Evolutionary conservation across 2,113 vertebrate genomes (phyloP), one percentile per base, ranked within the genome.

Genomic region (Calyptommatus sinebrachiatus): DNA sequence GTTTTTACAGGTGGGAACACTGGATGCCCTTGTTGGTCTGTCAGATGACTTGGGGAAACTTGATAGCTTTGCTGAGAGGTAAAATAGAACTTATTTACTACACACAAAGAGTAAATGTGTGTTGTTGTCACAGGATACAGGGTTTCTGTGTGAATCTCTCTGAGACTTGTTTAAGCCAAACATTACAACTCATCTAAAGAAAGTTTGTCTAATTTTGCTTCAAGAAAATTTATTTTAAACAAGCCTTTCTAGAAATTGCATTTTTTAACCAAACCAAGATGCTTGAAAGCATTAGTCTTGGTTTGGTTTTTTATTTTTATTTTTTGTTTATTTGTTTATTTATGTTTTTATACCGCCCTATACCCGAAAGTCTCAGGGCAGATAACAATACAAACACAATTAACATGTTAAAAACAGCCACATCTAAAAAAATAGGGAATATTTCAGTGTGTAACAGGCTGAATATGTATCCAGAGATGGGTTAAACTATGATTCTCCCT

Each of bases 21-120:
- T 99, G 93, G 98, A 99, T 92, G 94, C 96, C 80, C 94, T 99
- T 50, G 94, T 99, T 79, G 93, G 94, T 78, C 94, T 98, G 82
- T 97, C 97, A 60, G 98, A 99, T 88, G 96, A 98, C 82, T 93
- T 99, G 90, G 95, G 94, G 89, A 97, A 95, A 92, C 96, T 99
- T 1, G 98, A 99, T 94, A 90, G 85, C 79, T 94, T 95, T 90
- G 95, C 96, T 90, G 98, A 99, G 95, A 96, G 97, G 98, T 99
- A 96, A 96, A 93, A 89, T 87, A 91, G 80, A 82, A 80, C 62
- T 91, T 95, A 91, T 95, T 95, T 96, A 95, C 95, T 92, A 63
- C 80, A 92, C 71, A 95, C 94, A 93, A 86, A 84, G 67, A 85
- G 85, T 79, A 89, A 88, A 78, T 67, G 76, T 85, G 57, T 78